Evolutionary conservation across 92 coral and sea anemone genomes (phyloP).

Genomic region (Zoanthus sociatus): DNA sequence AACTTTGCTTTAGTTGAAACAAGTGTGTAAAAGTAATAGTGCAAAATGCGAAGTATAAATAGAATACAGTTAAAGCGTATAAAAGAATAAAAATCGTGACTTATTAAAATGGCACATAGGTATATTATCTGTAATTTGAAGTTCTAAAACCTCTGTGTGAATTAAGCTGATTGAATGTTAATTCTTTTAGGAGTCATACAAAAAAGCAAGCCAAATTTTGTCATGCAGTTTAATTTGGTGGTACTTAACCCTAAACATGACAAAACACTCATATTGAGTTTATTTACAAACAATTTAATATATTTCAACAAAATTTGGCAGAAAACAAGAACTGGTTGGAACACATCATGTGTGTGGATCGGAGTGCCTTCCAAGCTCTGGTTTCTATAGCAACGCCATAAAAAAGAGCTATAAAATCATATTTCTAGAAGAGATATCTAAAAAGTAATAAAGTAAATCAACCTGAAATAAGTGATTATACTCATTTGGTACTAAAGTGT

Average conservation of each 20-base stretch:
- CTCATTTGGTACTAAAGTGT: slow-evolving; percentile 22
- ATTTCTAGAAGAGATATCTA: neutral
- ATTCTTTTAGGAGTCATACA: too few relatives aligned
- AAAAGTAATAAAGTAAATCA: neutral
- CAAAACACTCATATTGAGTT: slow-evolving; percentile 15
- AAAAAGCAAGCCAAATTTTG: too few relatives aligned
- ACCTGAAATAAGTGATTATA: slow-evolving; percentile 11
- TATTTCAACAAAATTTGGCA: slow-evolving; percentile 1
- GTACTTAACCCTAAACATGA: slow-evolving; percentile 32
- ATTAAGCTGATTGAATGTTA: too few relatives aligned
- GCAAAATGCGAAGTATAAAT: neutral
- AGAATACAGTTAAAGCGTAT: neutral
- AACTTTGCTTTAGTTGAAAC: neutral
- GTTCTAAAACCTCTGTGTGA: too few relatives aligned
- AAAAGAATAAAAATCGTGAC: neutral
- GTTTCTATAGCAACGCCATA: slow-evolving; percentile 15
- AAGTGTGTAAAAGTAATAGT: neutral
- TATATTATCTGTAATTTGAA: neutral
- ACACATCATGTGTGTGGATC: slow-evolving; percentile 16
- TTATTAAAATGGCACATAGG: too few relatives aligned
- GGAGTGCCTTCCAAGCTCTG: neutral
- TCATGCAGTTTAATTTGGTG: neutral
- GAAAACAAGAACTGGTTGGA: slow-evolving; percentile 1
- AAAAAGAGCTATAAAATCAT: slow-evolving; percentile 13
- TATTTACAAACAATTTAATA: slow-evolving; percentile 31